Percentiles rank a stretch among this genome's conserved stretches.
phyloP scores from a whole-genome alignment of 2,888 invertebrate genomes.

The Stictocephala bisonia region DNA sequence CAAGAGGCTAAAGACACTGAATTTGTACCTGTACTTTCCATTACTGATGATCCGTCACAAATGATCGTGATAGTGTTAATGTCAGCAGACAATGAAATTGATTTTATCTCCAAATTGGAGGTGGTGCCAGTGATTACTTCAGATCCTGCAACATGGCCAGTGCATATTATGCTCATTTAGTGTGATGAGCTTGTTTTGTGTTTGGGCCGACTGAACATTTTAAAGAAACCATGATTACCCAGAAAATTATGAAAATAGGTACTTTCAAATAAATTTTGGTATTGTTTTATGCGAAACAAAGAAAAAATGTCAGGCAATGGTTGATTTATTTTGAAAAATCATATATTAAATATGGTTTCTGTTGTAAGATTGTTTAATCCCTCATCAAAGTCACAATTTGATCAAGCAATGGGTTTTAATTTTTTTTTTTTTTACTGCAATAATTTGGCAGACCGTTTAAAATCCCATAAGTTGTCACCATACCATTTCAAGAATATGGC shows the following conservation, averaged over 20 bases:
- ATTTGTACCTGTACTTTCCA: not conserved
- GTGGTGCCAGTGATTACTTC: not conserved
- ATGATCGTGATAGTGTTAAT: not conserved
- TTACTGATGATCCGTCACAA: not conserved
- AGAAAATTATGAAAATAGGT: not conserved
- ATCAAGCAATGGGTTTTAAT: not conserved
- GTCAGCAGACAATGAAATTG: not conserved
- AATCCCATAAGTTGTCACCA: not conserved
- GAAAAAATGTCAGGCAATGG: not conserved
- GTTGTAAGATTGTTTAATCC: not conserved
- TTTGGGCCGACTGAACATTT: not conserved
- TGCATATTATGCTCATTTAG: not conserved
- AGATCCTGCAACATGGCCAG: not conserved
- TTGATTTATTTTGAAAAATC: not conserved
- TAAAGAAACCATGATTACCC: conserved; percentile 1
- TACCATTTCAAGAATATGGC: too few species aligned
- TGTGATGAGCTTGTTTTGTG: not conserved
- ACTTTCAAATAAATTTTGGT: conserved; percentile 2
- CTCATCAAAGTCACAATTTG: not conserved
- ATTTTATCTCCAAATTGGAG: not conserved
- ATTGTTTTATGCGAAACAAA: not conserved
- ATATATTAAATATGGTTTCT: not conserved
- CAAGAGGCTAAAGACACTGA: not conserved
- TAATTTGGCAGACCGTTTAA: not conserved
- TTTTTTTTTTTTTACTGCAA: too few species aligned